Conservation (phyloP, 2,888 invertebrate genomes). For the Arge pagana region DNA sequence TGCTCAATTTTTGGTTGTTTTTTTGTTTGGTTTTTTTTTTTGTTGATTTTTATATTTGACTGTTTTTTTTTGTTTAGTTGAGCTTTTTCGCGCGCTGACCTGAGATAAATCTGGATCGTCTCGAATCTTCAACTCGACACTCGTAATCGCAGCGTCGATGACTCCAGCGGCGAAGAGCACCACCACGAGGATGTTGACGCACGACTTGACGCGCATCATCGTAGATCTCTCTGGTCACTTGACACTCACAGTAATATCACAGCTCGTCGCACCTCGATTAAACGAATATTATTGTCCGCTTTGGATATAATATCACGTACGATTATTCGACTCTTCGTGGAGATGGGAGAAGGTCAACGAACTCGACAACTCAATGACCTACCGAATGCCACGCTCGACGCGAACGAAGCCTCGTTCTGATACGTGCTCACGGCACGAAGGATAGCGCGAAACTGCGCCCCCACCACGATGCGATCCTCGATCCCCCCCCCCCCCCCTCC, state of each 20-base stretch:
- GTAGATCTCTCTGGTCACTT: slow-evolving; percentile 7
- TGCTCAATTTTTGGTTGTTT: too few relatives aligned
- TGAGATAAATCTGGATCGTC: slow-evolving; percentile 51
- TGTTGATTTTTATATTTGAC: too few relatives aligned
- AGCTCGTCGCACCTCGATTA: too few relatives aligned
- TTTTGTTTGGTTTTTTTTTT: too few relatives aligned
- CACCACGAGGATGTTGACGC: slow-evolving; percentile 19
- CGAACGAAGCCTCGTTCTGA: slow-evolving; percentile 1
- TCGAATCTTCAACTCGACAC: slow-evolving; percentile 50
- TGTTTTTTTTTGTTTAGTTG: not conserved
- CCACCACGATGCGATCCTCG: slow-evolving; percentile 45
- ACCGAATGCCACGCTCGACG: slow-evolving; percentile 4
- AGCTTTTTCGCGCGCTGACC: too few relatives aligned
- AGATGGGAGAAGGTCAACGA: too few relatives aligned
- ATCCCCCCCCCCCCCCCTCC: slow-evolving; percentile 38
- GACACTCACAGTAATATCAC: slow-evolving; percentile 3
- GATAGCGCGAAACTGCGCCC: slow-evolving; percentile 54
- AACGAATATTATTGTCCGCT: too few relatives aligned
- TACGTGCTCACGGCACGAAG: slow-evolving; percentile 47
- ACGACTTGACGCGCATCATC: slow-evolving; percentile 16
- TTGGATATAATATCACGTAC: too few relatives aligned
- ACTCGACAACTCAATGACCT: not conserved
- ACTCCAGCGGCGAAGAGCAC: slow-evolving; percentile 25
- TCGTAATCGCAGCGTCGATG: slow-evolving; percentile 31
- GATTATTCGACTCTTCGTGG: too few relatives aligned